These are phyloP conservation scores for Lytechinus pictus DNA, from an alignment of 35 echinoderm and acorn worm genomes.

Conservation along the genomic window DNA sequence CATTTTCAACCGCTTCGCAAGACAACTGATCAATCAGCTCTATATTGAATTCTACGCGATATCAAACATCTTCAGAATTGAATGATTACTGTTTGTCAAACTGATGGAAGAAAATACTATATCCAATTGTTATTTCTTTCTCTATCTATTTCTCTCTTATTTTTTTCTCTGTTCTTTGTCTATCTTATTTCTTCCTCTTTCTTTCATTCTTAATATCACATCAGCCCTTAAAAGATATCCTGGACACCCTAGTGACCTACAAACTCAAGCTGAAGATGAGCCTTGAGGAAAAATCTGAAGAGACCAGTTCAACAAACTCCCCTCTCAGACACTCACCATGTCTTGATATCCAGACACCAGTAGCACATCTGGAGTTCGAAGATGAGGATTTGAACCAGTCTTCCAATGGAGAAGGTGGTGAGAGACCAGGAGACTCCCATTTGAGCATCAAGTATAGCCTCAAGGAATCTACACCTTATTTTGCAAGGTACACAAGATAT, in stretches of 20 bases:
- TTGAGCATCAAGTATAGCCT: constrained; percentile 52
- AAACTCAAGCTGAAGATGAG: constrained; percentile 28
- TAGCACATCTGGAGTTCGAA: background rate
- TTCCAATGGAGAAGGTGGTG: background rate
- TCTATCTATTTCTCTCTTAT: too few species aligned
- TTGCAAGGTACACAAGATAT: constrained; percentile 30
- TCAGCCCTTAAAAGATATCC: constrained; percentile 63
- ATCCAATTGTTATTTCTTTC: too few species aligned
- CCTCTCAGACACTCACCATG: background rate
- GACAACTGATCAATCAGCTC: too few species aligned
- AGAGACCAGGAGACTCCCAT: background rate
- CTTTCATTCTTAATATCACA: background rate
- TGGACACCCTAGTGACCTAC: constrained; percentile 33
- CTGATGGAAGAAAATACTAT: too few species aligned
- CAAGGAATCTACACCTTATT: constrained; percentile 61
- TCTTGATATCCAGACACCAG: constrained; percentile 4
- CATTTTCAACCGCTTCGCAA: too few species aligned
- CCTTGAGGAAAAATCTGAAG: background rate
- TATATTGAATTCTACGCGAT: too few species aligned
- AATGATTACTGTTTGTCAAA: too few species aligned
- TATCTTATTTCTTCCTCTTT: background rate
- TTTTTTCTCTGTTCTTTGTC: background rate
- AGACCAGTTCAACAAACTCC: background rate
- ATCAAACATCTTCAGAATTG: too few species aligned
- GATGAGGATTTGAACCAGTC: background rate